These are phyloP conservation scores for Drosophila incognita DNA, from an alignment of 2,888 invertebrate genomes.

Conservation along the genomic window DNA sequence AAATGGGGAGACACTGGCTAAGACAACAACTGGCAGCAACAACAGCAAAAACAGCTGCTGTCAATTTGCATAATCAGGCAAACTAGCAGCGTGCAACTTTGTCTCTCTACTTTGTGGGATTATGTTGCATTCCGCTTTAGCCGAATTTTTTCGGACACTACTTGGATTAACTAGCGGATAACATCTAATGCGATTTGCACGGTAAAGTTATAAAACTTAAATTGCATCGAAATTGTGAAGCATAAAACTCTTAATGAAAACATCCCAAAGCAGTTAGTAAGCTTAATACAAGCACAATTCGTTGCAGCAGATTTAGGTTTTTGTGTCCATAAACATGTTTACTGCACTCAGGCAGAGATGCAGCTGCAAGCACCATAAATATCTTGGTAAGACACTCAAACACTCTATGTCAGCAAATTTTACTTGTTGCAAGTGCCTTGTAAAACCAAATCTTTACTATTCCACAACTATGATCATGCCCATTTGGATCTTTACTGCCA, in stretches of 20 bases:
- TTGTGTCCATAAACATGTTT: background rate
- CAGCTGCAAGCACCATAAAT: background rate
- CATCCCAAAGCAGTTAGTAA: background rate
- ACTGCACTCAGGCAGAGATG: background rate
- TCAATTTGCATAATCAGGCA: slow-evolving; percentile 63
- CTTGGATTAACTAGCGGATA: slow-evolving; percentile 35
- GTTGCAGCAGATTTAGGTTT: background rate
- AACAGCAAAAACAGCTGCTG: slow-evolving; percentile 42
- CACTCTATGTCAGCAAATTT: background rate
- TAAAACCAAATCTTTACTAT: background rate
- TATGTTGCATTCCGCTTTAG: slow-evolving; percentile 17
- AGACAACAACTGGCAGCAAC: slow-evolving; percentile 31
- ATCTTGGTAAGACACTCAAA: background rate
- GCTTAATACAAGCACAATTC: background rate
- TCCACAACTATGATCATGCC: background rate
- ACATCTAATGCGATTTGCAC: slow-evolving; percentile 26
- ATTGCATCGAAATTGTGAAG: background rate
- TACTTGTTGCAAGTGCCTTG: background rate
- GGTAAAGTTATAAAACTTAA: slow-evolving; percentile 7
- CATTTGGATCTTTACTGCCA: background rate
- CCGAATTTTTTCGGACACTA: slow-evolving; percentile 3
- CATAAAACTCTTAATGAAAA: background rate
- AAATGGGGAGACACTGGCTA: slow-evolving; percentile 44
- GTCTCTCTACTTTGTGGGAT: slow-evolving; percentile 36
- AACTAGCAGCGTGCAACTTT: slow-evolving; percentile 44